Base-by-base conservation (phyloP, 2,888 invertebrate genomes). In the Drosophila phalerata region DNA sequence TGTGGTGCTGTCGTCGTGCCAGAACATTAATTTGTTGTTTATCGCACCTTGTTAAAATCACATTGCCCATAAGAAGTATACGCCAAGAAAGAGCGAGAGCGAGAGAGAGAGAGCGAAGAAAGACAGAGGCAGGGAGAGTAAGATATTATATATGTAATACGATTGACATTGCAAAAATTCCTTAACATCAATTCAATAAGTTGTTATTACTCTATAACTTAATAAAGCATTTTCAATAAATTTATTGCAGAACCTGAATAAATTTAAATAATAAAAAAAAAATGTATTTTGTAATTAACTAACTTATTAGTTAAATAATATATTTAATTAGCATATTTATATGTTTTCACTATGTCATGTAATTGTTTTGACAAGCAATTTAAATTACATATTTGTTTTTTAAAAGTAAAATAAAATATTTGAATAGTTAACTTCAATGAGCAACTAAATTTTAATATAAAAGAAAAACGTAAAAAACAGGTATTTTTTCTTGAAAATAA, bases 41-140 rank as follows among this genome's bases (percentile, higher is more conserved):
- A 91, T 91, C 91, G 91, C 91, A 91, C 91, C 91, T 91, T 91
- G 91, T 91, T 91, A 91, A 91, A 91, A 89, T 81, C 75, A 74
- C 89, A 91, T 91, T 79, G 67, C 51, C 63, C 52, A 55, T 19
- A 45, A 38, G 47, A 56, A 38, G 37, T 32, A 25, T 34, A 47
- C n/a, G 28, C 6, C 11, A 34, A 10, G 17, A 13, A 17, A 61
- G 28, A 1, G n/a, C 15, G 17, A 38, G 30, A 47, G 25, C 30
- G 51, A 58, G 17, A 25, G 11, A 40, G 13, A 11, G n/a, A 42
- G n/a, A 17, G 38, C n/a, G 34, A 13, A 52, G 58, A 58, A 17
- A 22, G 3, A 40, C 28, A 6, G 28, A 42, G 11, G 22, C 11
- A 13, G 15, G 19, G 13, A 19, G 40, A 58, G 25, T 19, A 5